phyloP scores from a whole-genome alignment of 2,797 vertebrate species.

The Lepilemur ruficaudatus region DNA sequence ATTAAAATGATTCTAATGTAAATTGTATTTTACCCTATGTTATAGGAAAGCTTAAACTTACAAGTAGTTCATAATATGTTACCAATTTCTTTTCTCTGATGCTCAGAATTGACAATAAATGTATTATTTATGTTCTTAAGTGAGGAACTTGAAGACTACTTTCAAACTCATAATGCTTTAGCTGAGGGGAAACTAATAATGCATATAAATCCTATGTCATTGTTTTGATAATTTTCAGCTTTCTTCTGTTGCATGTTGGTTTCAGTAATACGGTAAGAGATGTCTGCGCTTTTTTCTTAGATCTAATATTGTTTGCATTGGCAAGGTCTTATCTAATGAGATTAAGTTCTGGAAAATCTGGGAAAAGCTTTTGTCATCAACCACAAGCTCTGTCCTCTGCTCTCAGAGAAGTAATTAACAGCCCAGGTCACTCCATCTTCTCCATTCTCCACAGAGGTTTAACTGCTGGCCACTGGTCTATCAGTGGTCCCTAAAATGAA shows the following conservation, averaged over 20 bases:
- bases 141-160: neutral
- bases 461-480: neutral
- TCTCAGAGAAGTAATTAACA: conserved; percentile 14
- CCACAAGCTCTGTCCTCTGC: neutral
- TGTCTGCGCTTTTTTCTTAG: neutral
- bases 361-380: neutral
- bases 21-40: neutral
- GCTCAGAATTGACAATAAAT: neutral
- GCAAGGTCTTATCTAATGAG: neutral
- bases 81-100: neutral
- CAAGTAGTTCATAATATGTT: neutral
- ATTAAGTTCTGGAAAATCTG: neutral
- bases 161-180: neutral
- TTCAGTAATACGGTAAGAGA: neutral
- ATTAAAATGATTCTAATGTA: neutral
- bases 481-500: neutral
- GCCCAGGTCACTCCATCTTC: neutral
- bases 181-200: neutral
- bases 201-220: neutral
- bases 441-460: neutral
- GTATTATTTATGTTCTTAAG: neutral
- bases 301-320: neutral
- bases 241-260: rapidly evolving
- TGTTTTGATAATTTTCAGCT: neutral
- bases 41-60: neutral